These are phyloP conservation scores for Cydia splendana DNA, from an alignment of 1,140 invertebrate species.

Conservation along the genomic window DNA sequence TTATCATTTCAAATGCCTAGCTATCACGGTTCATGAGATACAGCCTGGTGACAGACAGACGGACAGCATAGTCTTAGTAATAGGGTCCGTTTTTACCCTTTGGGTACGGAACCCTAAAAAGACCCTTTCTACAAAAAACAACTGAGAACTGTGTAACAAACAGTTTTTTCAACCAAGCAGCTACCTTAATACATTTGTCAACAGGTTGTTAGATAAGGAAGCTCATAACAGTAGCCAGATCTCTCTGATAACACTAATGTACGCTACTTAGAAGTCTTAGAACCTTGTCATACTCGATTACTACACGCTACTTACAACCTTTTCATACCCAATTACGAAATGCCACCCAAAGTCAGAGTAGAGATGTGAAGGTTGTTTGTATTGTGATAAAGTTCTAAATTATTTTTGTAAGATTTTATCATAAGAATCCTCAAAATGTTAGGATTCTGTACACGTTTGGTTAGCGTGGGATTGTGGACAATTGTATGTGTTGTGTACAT, in stretches of 20 bases:
- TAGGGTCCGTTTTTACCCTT: no score
- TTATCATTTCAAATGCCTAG: no score
- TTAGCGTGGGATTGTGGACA: background rate
- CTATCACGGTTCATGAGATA: no score
- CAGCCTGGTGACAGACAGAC: no score
- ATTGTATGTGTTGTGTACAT: no score
- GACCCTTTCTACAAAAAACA: background rate
- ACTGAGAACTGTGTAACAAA: background rate
- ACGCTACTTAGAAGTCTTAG: background rate
- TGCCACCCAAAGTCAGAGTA: background rate
- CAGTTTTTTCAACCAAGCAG: background rate
- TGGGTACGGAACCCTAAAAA: no score
- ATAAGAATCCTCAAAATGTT: background rate
- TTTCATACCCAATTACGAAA: background rate
- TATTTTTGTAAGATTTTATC: background rate
- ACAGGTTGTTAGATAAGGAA: background rate
- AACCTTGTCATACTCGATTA: background rate
- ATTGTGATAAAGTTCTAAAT: background rate
- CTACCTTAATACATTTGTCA: constrained; percentile 4
- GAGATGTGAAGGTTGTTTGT: background rate
- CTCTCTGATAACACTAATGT: background rate
- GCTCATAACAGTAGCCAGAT: constrained; percentile 6
- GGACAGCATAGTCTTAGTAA: no score
- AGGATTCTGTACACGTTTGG: background rate
- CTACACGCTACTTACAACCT: background rate